Percentiles rank a stretch among this genome's conserved stretches.
These are phyloP conservation scores for Microchrysa polita DNA, from an alignment of 2,888 invertebrate genomes.

Conservation along the genomic window DNA sequence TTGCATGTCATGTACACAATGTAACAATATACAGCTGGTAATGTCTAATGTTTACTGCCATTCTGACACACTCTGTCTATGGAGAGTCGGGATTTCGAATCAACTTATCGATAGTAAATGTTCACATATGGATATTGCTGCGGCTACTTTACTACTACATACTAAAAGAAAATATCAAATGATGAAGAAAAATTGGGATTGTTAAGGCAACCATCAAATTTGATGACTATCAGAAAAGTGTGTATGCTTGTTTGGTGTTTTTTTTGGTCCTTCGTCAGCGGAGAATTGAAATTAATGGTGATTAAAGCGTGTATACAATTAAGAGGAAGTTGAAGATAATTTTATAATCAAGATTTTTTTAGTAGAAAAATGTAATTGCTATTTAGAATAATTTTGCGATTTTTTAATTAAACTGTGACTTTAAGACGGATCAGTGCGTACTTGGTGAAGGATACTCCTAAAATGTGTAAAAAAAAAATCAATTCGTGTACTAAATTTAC, in stretches of 20 bases:
- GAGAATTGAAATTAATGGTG: background rate
- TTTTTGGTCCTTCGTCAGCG: background rate
- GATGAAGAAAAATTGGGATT: slow-evolving; percentile 18
- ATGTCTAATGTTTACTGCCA: slow-evolving; percentile 31
- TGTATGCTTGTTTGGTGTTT: background rate
- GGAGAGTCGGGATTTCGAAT: background rate
- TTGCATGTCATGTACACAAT: slow-evolving; percentile 18
- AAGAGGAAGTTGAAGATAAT: background rate
- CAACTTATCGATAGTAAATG: too few species aligned
- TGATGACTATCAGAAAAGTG: slow-evolving; percentile 20
- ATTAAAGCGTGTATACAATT: background rate
- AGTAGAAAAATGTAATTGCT: too few species aligned
- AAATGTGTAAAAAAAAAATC: too few species aligned
- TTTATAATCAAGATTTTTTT: background rate
- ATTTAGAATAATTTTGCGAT: too few species aligned
- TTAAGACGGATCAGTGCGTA: too few species aligned
- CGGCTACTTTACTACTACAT: too few species aligned
- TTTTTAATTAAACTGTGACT: too few species aligned
- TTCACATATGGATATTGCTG: too few species aligned
- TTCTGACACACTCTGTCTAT: background rate
- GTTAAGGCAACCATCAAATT: slow-evolving; percentile 31
- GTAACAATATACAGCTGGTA: slow-evolving; percentile 9
- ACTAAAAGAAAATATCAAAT: background rate
- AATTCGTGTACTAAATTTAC: too few species aligned
- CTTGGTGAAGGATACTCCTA: too few species aligned